These are phyloP conservation scores for Apotomis betuletana DNA, from an alignment of 2,888 invertebrate species.

Conservation along the genomic window DNA sequence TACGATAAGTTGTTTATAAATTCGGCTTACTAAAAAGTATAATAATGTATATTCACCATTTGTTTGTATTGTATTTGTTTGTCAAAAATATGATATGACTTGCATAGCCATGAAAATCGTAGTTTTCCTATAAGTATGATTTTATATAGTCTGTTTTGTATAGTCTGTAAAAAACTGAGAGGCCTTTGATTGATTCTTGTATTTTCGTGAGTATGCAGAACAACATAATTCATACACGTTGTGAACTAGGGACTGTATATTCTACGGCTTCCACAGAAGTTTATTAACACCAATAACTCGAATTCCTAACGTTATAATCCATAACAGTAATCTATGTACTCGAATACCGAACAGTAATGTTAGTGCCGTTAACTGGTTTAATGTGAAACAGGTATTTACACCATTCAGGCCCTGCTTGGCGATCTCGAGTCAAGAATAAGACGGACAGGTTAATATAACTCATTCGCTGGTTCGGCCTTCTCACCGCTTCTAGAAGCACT, in stretches of 20 bases:
- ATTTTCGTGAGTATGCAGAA: neutral
- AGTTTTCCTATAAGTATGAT: no score
- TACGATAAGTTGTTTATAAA: no score
- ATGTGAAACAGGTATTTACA: constrained; percentile 82
- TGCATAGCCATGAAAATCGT: no score
- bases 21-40: no score
- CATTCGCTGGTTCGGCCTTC: constrained; percentile 52
- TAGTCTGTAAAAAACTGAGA: no score
- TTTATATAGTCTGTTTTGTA: no score
- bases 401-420: constrained; percentile 80
- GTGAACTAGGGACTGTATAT: neutral
- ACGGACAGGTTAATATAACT: constrained; percentile 71
- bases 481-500: constrained; percentile 70
- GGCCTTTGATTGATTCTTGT: no score
- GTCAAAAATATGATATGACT: no score
- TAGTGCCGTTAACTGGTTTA: constrained; percentile 77
- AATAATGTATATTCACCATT: no score
- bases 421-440: constrained; percentile 81
- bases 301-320: neutral
- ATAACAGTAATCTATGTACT: constrained; percentile 1
- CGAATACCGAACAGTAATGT: constrained; percentile 48
- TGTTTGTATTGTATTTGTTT: no score
- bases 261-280: neutral
- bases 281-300: neutral
- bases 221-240: neutral